Conservation (phyloP, 2,113 vertebrate species). For the Prochilodus magdalenae region DNA sequence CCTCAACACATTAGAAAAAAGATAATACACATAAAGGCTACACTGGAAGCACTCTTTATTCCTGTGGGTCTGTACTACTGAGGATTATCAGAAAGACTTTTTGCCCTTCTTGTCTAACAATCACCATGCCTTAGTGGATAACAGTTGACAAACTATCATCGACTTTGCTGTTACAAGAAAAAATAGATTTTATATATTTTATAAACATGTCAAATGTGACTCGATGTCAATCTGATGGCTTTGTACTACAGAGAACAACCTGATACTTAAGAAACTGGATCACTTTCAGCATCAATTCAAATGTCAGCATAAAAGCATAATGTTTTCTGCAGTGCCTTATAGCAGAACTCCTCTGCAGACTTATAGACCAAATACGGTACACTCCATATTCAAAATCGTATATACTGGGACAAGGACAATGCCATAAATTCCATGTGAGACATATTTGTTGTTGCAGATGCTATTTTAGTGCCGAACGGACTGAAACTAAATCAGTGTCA, state of each 20-base stretch:
- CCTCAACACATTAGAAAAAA: conserved; percentile 30
- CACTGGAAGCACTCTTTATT: conserved; percentile 25
- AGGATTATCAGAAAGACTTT: conserved; percentile 33
- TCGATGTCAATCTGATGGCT: background rate
- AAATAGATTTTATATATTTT: background rate
- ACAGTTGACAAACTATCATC: conserved; percentile 21
- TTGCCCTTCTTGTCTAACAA: conserved; percentile 33
- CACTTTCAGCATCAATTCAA: conserved; percentile 8
- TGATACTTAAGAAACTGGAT: conserved; percentile 9
- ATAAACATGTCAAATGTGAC: background rate
- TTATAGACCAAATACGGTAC: background rate
- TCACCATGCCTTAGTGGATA: conserved; percentile 25
- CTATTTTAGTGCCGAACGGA: background rate
- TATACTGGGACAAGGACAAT: background rate
- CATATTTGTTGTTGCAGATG: background rate
- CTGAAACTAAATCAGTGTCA: background rate
- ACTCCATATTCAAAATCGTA: background rate
- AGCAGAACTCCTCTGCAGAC: background rate
- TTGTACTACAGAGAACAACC: background rate
- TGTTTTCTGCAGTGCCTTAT: background rate
- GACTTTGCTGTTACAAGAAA: conserved; percentile 24
- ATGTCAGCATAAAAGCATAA: conserved; percentile 1
- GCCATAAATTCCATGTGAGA: background rate
- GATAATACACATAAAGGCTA: conserved; percentile 26
- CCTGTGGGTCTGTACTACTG: conserved; percentile 42